Evolutionary conservation across 2,113 vertebrate species (phyloP).

Genomic region (Ceuthmochares aereus): DNA sequence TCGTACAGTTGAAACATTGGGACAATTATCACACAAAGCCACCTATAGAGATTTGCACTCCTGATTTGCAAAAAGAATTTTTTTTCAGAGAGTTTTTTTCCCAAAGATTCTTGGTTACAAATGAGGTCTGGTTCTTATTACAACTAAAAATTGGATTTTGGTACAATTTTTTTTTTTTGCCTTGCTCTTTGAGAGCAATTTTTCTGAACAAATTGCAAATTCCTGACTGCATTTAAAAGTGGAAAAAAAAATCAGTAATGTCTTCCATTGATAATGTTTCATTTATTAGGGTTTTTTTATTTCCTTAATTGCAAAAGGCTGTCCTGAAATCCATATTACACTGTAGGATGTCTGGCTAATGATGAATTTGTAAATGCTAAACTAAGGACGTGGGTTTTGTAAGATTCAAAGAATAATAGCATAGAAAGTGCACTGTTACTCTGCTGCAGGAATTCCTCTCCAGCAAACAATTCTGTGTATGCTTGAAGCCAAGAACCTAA

Average conservation of each 20-base stretch:
- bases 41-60: not conserved
- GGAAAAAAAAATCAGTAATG: not conserved
- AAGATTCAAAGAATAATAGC: not conserved
- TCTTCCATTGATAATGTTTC: not conserved
- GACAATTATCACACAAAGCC: not conserved
- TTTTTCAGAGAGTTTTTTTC: not conserved
- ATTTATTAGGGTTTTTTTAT: not conserved
- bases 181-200: not conserved
- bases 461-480: fast-evolving
- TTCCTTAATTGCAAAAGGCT: not conserved
- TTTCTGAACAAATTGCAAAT: not conserved
- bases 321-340: not conserved
- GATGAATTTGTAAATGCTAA: not conserved
- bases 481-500: fast-evolving
- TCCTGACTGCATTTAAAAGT: not conserved
- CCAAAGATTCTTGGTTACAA: not conserved
- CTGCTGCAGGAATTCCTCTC: not conserved
- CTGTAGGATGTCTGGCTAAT: not conserved
- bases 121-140: not conserved
- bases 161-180: not conserved
- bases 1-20: not conserved
- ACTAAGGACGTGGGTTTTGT: not conserved
- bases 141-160: not conserved
- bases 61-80: not conserved
- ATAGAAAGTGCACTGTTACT: not conserved